Base-by-base conservation (phyloP, 2,888 invertebrate genomes). In the Thalpophila matura region DNA sequence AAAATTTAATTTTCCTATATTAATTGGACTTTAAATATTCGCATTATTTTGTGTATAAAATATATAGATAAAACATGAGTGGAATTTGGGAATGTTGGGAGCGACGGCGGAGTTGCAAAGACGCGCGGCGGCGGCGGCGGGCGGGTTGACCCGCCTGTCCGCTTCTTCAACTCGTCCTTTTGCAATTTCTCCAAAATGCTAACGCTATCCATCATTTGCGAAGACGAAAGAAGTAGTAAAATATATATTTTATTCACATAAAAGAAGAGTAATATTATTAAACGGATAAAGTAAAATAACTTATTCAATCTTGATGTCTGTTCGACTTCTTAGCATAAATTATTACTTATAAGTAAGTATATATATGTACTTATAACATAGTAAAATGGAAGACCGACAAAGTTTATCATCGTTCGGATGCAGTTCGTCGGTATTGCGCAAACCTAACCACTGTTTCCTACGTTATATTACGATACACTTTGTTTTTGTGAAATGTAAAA, bases 381-480 rank as follows among this genome's bases (percentile, higher is more conserved):
- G 77, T 83, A 71, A 79, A 82, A 83, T 82, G 77, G 78, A 83
- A 82, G 87, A 90, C 92, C 94, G 94, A 93, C 94, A 94, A 94
- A 94, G 90, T 94, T 94, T 94, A 94, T 94, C 94, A 87, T 79
- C 72, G 82, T 81, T 94, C 94, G 94, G 94, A 95, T 94, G 93
- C 91, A 87, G 85, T 79, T 84, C 85, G 91, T 86, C 92, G 91
- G 89, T 87, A 86, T 94, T 94, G 93, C 92, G 92, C 92, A 94
- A 94, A 91, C 89, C 68, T 81, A n/a, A n/a, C n/a, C n/a, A 82
- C 79, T 75, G 73, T 75, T 80, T 81, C 80, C 76, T 79, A 79
- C 66, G 43, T 65, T 67, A 61, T 57, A 65, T 56, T 63, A 64
- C 65, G 35, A 57, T 63, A 71, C 38, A 68, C 38, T 24, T 62